These are phyloP conservation scores for Dysidea cf. avara DNA, from an alignment of 37 sponge, comb jelly and placozoan genomes.

Conservation along the genomic window DNA sequence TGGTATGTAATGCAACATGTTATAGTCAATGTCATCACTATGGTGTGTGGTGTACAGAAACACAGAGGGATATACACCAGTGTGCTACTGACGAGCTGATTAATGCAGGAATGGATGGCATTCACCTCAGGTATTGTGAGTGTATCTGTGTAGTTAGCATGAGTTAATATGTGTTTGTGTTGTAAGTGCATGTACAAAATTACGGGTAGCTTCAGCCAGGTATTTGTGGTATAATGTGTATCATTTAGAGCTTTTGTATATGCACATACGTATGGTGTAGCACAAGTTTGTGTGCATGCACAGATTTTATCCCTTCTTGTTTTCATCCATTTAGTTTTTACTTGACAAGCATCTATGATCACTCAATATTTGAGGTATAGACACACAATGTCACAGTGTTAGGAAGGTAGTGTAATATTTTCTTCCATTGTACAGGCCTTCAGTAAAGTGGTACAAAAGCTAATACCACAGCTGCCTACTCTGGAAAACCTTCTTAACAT, in stretches of 20 bases:
- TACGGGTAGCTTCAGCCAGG: no score
- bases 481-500: constrained; percentile 91
- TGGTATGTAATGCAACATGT: constrained; percentile 17
- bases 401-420: not conserved
- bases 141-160: no score
- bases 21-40: no score
- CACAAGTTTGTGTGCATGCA: no score
- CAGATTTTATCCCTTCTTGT: not conserved
- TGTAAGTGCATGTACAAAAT: no score
- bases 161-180: no score
- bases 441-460: constrained; percentile 90
- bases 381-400: not conserved
- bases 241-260: no score
- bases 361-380: constrained; percentile 87
- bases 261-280: no score
- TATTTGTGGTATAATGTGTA: no score
- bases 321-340: constrained; percentile 50
- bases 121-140: constrained; percentile 64
- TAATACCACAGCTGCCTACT: constrained; percentile 89
- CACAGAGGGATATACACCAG: constrained; percentile 86
- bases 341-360: constrained; percentile 93
- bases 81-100: constrained; percentile 77
- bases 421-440: constrained; percentile 66
- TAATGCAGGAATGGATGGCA: constrained; percentile 80
- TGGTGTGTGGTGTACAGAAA: constrained; percentile 36